Conservation (phyloP, 1,140 invertebrate genomes). For the Dendrolimus kikuchii region DNA sequence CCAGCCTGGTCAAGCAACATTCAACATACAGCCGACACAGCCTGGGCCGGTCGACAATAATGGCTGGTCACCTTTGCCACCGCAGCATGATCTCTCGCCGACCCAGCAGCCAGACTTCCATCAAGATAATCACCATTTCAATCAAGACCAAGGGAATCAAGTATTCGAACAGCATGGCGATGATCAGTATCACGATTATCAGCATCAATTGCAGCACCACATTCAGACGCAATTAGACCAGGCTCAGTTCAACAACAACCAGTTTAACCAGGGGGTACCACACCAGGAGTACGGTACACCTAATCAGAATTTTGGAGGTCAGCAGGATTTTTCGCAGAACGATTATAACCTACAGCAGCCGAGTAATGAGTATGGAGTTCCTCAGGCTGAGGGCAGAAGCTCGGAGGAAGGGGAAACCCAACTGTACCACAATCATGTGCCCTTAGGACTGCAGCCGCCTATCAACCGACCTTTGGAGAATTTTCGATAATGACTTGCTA, state of each 20-base stretch:
- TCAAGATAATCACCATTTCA: constrained; percentile 35
- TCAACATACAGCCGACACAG: constrained; percentile 4
- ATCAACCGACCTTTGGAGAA: constrained; percentile 55
- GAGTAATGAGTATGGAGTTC: constrained; percentile 38
- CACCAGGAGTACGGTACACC: constrained; percentile 40
- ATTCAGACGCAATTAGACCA: constrained; percentile 58
- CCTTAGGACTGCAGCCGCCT: constrained; percentile 52
- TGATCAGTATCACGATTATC: constrained; percentile 44
- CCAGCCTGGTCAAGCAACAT: constrained; percentile 2
- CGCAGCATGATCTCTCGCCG: constrained; percentile 27
- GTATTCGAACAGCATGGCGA: constrained; percentile 51
- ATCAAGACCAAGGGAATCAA: constrained; percentile 50
- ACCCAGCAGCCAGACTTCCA: constrained; percentile 30
- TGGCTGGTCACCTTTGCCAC: constrained; percentile 52
- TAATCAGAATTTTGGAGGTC: constrained; percentile 35
- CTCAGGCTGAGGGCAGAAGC: constrained; percentile 42
- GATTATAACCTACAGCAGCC: constrained; percentile 29
- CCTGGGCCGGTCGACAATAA: constrained; percentile 36
- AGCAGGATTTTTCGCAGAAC: constrained; percentile 30
- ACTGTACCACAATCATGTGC: constrained; percentile 57
- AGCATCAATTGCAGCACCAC: constrained; percentile 54
- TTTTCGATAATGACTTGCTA: constrained; percentile 37
- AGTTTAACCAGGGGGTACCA: constrained; percentile 37
- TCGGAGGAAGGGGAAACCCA: constrained; percentile 31
- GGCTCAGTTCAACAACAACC: constrained; percentile 47